Evolutionary conservation across 2,888 invertebrate species (phyloP).

Genomic region (Caenorhabditis afra): DNA sequence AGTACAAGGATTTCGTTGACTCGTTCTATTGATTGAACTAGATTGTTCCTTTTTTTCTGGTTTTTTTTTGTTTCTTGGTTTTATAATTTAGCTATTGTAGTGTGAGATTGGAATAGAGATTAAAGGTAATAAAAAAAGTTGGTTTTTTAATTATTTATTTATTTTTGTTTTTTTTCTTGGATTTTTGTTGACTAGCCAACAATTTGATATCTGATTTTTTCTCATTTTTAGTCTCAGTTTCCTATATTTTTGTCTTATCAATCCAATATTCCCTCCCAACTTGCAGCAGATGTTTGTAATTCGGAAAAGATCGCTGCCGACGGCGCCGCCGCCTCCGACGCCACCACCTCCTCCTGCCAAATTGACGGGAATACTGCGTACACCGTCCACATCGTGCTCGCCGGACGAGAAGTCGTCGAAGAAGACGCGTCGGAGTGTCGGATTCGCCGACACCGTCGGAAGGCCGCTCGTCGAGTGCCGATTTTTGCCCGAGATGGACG

Average conservation of each 20-base stretch:
- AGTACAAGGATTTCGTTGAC: constrained; percentile 52
- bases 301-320: background rate
- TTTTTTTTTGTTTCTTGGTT: background rate
- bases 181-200: no score
- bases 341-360: background rate
- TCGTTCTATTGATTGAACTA: constrained; percentile 36
- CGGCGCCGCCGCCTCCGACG: background rate
- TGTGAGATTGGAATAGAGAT: no score
- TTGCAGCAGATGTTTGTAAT: constrained; percentile 3
- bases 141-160: no score
- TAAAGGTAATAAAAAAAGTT: no score
- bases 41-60: background rate
- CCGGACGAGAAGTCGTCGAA: background rate
- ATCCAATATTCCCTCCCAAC: no score
- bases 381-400: background rate
- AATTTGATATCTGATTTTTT: no score
- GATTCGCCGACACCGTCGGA: constrained; percentile 40
- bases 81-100: background rate
- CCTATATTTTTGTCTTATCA: no score
- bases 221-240: background rate
- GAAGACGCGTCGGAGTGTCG: constrained; percentile 12
- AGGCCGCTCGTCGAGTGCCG: constrained; percentile 42
- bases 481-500: background rate
- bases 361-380: constrained; percentile 25
- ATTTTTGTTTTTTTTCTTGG: no score